Base-by-base conservation (phyloP, 2,888 invertebrate genomes). In the Colletes collaris region DNA sequence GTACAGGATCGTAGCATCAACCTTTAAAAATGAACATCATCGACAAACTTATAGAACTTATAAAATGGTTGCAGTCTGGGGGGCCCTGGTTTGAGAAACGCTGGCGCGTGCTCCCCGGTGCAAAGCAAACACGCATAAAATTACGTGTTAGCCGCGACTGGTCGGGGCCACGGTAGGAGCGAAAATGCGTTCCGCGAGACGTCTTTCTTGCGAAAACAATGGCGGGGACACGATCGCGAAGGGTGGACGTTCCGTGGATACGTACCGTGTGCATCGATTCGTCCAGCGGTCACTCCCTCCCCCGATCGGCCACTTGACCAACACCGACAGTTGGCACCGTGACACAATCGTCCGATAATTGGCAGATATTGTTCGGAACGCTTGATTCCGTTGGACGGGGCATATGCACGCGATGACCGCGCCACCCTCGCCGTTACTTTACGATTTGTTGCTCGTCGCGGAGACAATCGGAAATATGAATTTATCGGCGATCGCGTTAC, bases 401-500 rank as follows among this genome's bases (percentile, higher is more conserved):
- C 76, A 76, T 81, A 70, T 76, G 68, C 72, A 50, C 56, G 44
- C n/a, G 8, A n/a, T 5, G 19, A 11, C 13, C 56, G 2, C 10
- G 4, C 60, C 40, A 37, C 16, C 78, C 68, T 77, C 46, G 40
- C 52, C 8, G 49, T 13, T 76, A 78, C 90, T 92, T 92, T 92
- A 92, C 92, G 92, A 92, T 92, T 92, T 92, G 92, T 92, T 92
- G 88, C 86, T 69, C 82, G 89, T 88, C 87, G 81, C 79, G 35
- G n/a, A 82, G 75, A 88, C 90, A 89, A 90, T 91, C 82, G 89
- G 81, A 90, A 89, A 91, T 91, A 91, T 90, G 90, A 91, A 92
- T 92, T 92, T 92, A 92, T 92, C 89, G 83, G 83, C 89, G 90
- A 91, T 92, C 88, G 81, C 80, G 87, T 92, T 92, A 89, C 91